Evolutionary conservation across 2,797 vertebrate species (phyloP).

Genomic region (Rhinogobio ventralis): DNA sequence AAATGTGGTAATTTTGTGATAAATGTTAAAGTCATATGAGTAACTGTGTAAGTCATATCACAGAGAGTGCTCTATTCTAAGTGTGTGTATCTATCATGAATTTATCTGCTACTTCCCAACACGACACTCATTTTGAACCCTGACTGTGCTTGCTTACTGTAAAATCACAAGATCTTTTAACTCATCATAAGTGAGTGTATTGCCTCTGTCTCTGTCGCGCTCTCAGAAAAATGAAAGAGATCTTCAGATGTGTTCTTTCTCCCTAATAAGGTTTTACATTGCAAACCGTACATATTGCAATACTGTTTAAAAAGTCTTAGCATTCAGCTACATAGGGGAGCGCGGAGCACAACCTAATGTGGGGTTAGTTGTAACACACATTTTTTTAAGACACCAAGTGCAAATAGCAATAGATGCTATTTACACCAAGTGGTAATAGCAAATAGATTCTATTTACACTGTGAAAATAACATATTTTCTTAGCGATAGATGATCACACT

Average conservation of each 20-base stretch:
- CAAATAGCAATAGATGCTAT: no score
- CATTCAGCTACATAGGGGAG: background rate
- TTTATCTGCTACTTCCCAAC: slow-evolving; percentile 3
- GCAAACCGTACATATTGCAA: background rate
- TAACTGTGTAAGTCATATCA: background rate
- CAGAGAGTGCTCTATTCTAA: background rate
- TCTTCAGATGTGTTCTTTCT: slow-evolving; percentile 7
- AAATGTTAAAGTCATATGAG: background rate
- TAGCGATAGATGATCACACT: no score
- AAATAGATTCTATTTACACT: no score
- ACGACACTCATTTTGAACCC: slow-evolving; percentile 38
- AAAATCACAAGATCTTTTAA: slow-evolving; percentile 44
- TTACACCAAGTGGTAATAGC: no score
- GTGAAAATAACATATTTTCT: no score
- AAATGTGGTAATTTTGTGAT: slow-evolving; percentile 7
- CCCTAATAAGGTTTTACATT: background rate
- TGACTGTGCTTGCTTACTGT: slow-evolving; percentile 26
- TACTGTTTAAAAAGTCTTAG: background rate
- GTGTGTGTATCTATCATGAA: background rate
- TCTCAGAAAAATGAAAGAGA: slow-evolving; percentile 19
- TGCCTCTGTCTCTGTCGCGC: background rate
- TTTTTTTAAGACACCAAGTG: no score
- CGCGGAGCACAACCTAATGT: no score
- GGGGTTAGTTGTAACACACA: no score
- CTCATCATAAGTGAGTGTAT: slow-evolving; percentile 12